Percentiles rank a stretch among this genome's conserved stretches.
Evolutionary conservation across 2,113 vertebrate species (phyloP).

Genomic region (Zeus faber): DNA sequence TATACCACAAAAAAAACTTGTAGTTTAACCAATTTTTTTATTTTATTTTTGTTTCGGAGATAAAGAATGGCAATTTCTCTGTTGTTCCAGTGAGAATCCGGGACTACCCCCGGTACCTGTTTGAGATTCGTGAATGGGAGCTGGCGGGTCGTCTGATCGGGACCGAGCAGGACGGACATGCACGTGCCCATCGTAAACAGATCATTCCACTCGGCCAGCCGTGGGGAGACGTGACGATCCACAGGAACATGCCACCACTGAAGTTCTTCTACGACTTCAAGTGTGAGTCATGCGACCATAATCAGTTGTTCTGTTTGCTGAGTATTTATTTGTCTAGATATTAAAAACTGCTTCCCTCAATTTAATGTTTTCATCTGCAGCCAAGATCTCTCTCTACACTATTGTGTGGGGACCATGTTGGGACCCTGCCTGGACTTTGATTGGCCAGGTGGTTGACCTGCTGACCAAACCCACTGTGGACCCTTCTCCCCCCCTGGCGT

Average conservation of each 20-base stretch:
- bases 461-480: constrained; percentile 92
- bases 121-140: constrained; percentile 94
- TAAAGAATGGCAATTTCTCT: too few relatives aligned
- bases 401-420: constrained; percentile 98
- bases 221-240: constrained; percentile 86
- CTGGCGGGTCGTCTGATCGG: constrained; percentile 87
- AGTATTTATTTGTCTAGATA: too few relatives aligned
- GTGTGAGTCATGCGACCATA: constrained; percentile 73
- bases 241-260: constrained; percentile 93
- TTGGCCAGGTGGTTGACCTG: constrained; percentile 92
- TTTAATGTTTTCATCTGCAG: constrained; percentile 59
- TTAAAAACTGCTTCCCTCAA: not conserved
- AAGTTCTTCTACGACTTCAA: constrained; percentile 96
- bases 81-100: constrained; percentile 85
- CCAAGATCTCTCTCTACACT: constrained; percentile 90
- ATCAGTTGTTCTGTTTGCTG: too few relatives aligned
- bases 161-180: constrained; percentile 87
- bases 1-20: too few relatives aligned
- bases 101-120: constrained; percentile 94
- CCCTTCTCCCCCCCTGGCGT: constrained; percentile 86
- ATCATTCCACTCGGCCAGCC: constrained; percentile 84
- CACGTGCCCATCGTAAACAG: constrained; percentile 83
- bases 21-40: too few relatives aligned
- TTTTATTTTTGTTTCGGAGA: too few relatives aligned
- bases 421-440: constrained; percentile 96